phyloP scores from a whole-genome alignment of 1,140 invertebrate species.

The Mercenaria mercenaria region DNA sequence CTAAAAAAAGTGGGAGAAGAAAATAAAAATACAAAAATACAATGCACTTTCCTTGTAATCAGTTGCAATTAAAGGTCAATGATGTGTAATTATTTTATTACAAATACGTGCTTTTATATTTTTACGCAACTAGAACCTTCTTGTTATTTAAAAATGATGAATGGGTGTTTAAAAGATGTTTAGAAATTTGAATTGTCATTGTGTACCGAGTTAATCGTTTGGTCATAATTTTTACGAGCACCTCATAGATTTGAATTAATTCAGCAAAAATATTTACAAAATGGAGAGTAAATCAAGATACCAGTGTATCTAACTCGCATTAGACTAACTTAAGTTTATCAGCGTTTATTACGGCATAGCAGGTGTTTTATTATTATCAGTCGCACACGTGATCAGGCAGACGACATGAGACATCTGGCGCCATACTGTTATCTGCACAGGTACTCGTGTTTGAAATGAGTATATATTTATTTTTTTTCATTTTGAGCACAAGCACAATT shows the following conservation, averaged over 20 bases:
- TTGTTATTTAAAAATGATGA: neutral
- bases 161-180: neutral
- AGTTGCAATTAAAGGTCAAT: neutral
- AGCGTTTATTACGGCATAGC: neutral
- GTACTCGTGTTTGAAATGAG: too few species aligned
- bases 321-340: neutral
- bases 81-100: neutral
- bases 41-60: neutral
- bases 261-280: neutral
- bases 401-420: neutral
- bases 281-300: neutral
- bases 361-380: conserved; percentile 26
- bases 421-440: neutral
- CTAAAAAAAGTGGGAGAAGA: neutral
- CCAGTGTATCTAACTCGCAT: neutral
- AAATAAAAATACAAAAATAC: too few species aligned
- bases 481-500: too few species aligned
- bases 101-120: neutral
- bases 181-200: neutral
- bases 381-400: neutral
- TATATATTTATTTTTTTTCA: too few species aligned
- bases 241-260: neutral
- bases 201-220: neutral
- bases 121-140: neutral
- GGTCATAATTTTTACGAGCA: neutral